Percentiles rank a stretch among this genome's conserved stretches.
phyloP scores from a whole-genome alignment of 2,888 invertebrate genomes.

The Melinopterus prodromus region DNA sequence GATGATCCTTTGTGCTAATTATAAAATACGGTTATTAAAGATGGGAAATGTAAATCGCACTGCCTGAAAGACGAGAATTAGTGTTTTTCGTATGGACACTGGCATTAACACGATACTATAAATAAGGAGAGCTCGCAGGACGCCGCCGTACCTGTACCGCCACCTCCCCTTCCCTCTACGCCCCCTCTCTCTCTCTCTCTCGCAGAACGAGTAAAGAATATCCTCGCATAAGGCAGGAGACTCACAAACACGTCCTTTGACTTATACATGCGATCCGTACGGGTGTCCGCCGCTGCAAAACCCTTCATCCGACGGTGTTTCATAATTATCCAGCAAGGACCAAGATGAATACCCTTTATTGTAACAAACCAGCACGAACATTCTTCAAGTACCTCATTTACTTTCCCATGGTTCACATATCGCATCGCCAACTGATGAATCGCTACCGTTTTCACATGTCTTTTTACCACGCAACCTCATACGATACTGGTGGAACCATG shows the following conservation, averaged over 20 bases:
- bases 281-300: not conserved
- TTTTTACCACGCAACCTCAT: not conserved
- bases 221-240: conserved; percentile 28
- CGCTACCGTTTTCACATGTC: not conserved
- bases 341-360: conserved; percentile 26
- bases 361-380: conserved; percentile 17
- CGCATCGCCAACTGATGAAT: not conserved
- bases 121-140: conserved; percentile 44
- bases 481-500: not conserved
- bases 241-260: conserved; percentile 30
- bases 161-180: not conserved
- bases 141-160: conserved; percentile 32
- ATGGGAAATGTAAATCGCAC: conserved; percentile 40
- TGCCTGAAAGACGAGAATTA: conserved; percentile 44
- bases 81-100: conserved; percentile 45
- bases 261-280: conserved; percentile 20
- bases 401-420: not conserved
- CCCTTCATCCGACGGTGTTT: conserved; percentile 21
- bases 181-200: not conserved
- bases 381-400: conserved; percentile 22
- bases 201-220: conserved; percentile 26
- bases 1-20: conserved; percentile 40
- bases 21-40: conserved; percentile 42
- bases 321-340: conserved; percentile 26
- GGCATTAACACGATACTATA: conserved; percentile 46